Base-by-base conservation (phyloP, 1,140 invertebrate species). In the Procambarus clarkii region DNA sequence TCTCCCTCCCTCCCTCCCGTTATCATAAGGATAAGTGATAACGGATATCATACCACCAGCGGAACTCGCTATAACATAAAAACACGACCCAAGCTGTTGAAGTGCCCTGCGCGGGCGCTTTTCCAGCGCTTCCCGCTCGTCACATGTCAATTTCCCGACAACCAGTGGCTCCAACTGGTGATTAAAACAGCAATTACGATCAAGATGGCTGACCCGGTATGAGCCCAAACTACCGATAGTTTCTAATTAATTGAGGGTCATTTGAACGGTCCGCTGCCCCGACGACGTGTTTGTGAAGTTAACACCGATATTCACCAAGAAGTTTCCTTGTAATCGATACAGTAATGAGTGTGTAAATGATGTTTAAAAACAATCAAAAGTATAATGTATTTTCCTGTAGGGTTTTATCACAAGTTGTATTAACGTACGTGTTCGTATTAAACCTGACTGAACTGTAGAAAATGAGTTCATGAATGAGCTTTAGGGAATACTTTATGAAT, bases 131-230 rank as follows among this genome's bases (percentile, higher is more conserved):
- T 64, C 34, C 50, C 69, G 69, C 80, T 84, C 88, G 88, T 90
- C 88, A 90, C 80, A 58, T 90, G 88, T 90, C 88, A 90, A 84
- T 90, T 81, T 21, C 69, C 69, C 77, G 88, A 90, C 88, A 90
- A 81, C 84, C 88, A 90, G 88, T 84, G 81, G 88, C 69, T 83
- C 69, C 81, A 90, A 90, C 88, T 84, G 44, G 88, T 90, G 80
- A 90, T 90, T 90, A 90, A 83, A 84, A 83, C 81, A 84, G 88
- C 88, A 90, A 90, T 90, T 90, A 90, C 88, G 69, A 82, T 90
- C 88, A 84, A 90, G 88, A 90, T 90, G 80, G 88, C 80, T 83
- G 88, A 90, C 88, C 88, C 71, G 69, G n/a, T 9, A 64, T 64
- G 46, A 60, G 64, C 18, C 88, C 80, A 77, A 90, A 90, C 80